Evolutionary conservation across 2,797 vertebrate species (phyloP), one percentile per base, ranked within the genome.

Genomic region (Lateolabrax maculatus): DNA sequence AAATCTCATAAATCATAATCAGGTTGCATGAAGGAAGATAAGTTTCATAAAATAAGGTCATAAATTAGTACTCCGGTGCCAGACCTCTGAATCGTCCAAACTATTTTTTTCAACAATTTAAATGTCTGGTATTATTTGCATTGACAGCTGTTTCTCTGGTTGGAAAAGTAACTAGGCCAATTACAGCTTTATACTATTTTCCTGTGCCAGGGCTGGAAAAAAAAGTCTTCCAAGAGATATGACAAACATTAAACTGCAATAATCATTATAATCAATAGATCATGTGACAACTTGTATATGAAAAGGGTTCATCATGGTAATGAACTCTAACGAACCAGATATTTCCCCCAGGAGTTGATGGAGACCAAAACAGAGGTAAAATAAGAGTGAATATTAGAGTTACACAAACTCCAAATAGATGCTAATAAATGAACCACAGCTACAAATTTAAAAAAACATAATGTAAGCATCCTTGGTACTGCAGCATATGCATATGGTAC

Each of bases 1-100:
- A 80, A 80, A n/a, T 58, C 74, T 71, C 51, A 25, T 44, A 15
- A 74, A 79, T 76, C 58, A 53, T 49, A 65, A 75, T 77, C 27
- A 63, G 46, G 48, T 63, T 5, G n/a, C 48, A 31, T 31, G 58
- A 56, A 61, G 41, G 25, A 58, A 1, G 29, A 51, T 11, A 31
- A 11, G n/a, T 53, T 70, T 56, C 68, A 51, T n/a, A 21, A 19
- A 27, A 48, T 49, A 29, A 36, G 25, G 11, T 53, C 5, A 31
- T 29, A 44, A 69, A 64, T 58, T 9, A 73, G 71, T 61, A 15
- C 9, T 4, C 44, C 29, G 7, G 15, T 5, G 58, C 23, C 21
- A 52, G 18, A 58, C 9, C 11, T 67, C 18, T 58, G 39, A 73
- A 60, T 46, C 6, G 0, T 25, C 16, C n/a, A n/a, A n/a, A n/a